A percentile compares a stretch with the other conserved stretches of the same genome.
Evolutionary conservation across 2,113 vertebrate species (phyloP).

Genomic region (Lamprotornis superbus): DNA sequence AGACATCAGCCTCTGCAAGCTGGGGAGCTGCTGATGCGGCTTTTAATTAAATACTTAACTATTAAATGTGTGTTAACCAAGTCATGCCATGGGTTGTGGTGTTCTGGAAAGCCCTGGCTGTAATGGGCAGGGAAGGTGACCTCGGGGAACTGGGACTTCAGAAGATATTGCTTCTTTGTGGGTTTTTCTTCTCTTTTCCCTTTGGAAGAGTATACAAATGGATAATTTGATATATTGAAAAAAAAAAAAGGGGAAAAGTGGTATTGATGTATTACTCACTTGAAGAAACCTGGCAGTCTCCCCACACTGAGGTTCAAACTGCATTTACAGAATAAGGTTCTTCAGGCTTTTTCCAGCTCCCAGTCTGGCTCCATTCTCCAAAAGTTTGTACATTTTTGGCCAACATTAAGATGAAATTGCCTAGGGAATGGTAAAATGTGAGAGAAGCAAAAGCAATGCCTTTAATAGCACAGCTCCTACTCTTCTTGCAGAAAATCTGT

Average conservation of each 20-base stretch:
- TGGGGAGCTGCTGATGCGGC: not conserved
- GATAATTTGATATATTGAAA: not conserved
- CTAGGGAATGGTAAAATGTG: not conserved
- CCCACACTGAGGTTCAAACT: not conserved
- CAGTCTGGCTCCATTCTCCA: not conserved
- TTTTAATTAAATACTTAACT: not conserved
- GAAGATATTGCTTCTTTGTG: not conserved
- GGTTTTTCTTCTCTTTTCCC: not conserved
- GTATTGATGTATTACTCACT: not conserved
- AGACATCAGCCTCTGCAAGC: not conserved
- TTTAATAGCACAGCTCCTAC: not conserved
- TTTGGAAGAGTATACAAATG: not conserved
- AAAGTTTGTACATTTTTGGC: not conserved
- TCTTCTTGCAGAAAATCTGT: not conserved
- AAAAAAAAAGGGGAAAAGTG: too few relatives aligned
- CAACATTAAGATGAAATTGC: not conserved
- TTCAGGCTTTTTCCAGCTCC: not conserved
- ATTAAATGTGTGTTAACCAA: not conserved
- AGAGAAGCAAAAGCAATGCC: not conserved
- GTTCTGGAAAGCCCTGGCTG: not conserved
- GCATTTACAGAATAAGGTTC: not conserved
- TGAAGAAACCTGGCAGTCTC: not conserved
- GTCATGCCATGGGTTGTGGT: rapidly evolving
- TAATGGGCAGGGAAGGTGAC: not conserved
- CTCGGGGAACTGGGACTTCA: not conserved